Conservation (phyloP, 2,888 invertebrate species). For the Pseudolycoriella hygida region DNA sequence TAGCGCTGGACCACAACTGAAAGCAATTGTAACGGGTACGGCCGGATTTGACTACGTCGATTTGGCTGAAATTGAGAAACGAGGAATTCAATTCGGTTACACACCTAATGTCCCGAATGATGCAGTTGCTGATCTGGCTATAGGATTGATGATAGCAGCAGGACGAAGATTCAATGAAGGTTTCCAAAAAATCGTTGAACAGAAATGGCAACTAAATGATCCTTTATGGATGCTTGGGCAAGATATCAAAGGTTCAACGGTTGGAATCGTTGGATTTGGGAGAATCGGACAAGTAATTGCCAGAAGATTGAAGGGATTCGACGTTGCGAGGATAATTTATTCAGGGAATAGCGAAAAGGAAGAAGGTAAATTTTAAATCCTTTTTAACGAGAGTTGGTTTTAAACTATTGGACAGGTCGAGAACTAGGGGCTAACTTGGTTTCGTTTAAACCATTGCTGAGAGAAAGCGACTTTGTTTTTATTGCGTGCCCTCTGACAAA, state of each 20-base stretch:
- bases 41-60: constrained; percentile 79
- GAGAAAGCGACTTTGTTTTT: constrained; percentile 53
- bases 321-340: constrained; percentile 53
- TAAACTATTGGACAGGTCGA: constrained; percentile 20
- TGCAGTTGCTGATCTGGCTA: constrained; percentile 68
- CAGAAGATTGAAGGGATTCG: constrained; percentile 53
- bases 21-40: constrained; percentile 65
- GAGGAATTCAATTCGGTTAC: constrained; percentile 58
- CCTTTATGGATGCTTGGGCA: constrained; percentile 63
- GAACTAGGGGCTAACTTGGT: constrained; percentile 42
- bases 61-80: constrained; percentile 44
- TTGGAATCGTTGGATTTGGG: constrained; percentile 70
- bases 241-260: constrained; percentile 57
- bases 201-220: constrained; percentile 45
- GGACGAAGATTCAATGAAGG: constrained; percentile 65
- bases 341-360: constrained; percentile 48
- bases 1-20: constrained; percentile 40
- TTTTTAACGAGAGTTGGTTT: background rate
- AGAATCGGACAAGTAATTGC: constrained; percentile 60
- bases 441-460: constrained; percentile 42
- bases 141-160: constrained; percentile 58
- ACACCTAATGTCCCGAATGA: constrained; percentile 58
- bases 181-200: constrained; percentile 37
- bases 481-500: constrained; percentile 43
- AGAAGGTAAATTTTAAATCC: constrained; percentile 27